Conservation (phyloP, 1,140 invertebrate genomes). For the Drosophila eugracilis region DNA sequence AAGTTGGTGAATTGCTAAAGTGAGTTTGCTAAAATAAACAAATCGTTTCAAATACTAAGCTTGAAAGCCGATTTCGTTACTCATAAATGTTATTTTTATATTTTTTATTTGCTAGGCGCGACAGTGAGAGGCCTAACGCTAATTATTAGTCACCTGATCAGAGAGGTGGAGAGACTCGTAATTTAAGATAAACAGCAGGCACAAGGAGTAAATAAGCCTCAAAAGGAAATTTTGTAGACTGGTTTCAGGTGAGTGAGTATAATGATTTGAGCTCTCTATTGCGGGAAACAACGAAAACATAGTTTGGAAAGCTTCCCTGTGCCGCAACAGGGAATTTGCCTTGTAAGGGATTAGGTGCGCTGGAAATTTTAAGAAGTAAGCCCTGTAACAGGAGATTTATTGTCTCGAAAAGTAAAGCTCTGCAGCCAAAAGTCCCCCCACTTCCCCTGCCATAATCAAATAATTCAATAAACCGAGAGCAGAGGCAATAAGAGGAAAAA, state of each 20-base stretch:
- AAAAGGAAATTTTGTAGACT: background rate
- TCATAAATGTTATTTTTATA: too few species aligned
- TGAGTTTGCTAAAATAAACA: slow-evolving; percentile 41
- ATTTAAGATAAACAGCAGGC: slow-evolving; percentile 48
- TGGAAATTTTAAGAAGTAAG: slow-evolving; percentile 52
- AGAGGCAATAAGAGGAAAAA: slow-evolving; percentile 7
- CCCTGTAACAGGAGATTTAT: slow-evolving; percentile 68
- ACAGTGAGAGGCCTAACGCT: too few species aligned
- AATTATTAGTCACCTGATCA: too few species aligned
- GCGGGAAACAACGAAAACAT: background rate
- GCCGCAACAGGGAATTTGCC: slow-evolving; percentile 60
- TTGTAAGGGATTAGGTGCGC: slow-evolving; percentile 70
- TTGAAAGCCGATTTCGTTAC: too few species aligned
- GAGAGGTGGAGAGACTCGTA: too few species aligned
- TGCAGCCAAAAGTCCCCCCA: background rate
- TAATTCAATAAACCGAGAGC: slow-evolving; percentile 75
- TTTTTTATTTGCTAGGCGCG: too few species aligned
- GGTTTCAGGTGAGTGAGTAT: background rate
- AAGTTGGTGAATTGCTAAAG: slow-evolving; percentile 37
- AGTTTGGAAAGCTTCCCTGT: background rate
- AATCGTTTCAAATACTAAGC: background rate
- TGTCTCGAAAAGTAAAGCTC: slow-evolving; percentile 23
- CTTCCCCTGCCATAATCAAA: slow-evolving; percentile 56
- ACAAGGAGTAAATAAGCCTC: background rate
- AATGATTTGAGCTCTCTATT: too few species aligned